Evolutionary conservation across 2,113 vertebrate genomes (phyloP).

Genomic region (Lasiurus borealis): DNA sequence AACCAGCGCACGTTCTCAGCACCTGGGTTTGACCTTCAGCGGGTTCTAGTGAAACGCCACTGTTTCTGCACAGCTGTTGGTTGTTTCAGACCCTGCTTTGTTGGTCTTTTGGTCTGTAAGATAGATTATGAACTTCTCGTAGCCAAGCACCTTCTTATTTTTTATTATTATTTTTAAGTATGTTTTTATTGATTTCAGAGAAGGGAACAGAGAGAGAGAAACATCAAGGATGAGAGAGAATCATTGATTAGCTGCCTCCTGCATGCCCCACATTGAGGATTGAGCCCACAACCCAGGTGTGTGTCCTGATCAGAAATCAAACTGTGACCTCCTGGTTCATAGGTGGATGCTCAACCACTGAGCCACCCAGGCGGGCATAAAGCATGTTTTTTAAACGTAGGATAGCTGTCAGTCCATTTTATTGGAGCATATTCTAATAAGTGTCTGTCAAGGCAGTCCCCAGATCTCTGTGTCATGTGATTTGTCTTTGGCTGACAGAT

Average conservation of each 20-base stretch:
- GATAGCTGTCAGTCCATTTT: conserved; percentile 14
- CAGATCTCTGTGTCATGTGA: not conserved
- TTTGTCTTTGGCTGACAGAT: conserved; percentile 38
- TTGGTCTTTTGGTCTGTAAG: conserved; percentile 34
- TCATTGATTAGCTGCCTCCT: too few relatives aligned
- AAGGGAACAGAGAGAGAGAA: too few relatives aligned
- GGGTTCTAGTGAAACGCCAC: not conserved
- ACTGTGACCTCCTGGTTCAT: too few relatives aligned
- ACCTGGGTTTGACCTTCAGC: not conserved
- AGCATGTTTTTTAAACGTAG: conserved; percentile 30
- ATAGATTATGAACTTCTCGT: not conserved
- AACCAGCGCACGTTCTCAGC: not conserved
- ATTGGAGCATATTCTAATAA: not conserved
- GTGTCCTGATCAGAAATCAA: too few relatives aligned
- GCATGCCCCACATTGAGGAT: too few relatives aligned
- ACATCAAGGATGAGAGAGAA: too few relatives aligned
- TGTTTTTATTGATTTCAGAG: not conserved
- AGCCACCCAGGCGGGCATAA: not conserved
- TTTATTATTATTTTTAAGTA: too few relatives aligned
- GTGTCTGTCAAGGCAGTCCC: conserved; percentile 29
- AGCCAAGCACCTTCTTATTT: not conserved
- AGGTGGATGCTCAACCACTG: not conserved
- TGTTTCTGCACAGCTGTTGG: not conserved
- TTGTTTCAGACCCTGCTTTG: not conserved
- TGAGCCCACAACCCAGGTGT: too few relatives aligned